Evolutionary conservation across 2,888 invertebrate species (phyloP).

Genomic region (Petrolisthes manimaculis): DNA sequence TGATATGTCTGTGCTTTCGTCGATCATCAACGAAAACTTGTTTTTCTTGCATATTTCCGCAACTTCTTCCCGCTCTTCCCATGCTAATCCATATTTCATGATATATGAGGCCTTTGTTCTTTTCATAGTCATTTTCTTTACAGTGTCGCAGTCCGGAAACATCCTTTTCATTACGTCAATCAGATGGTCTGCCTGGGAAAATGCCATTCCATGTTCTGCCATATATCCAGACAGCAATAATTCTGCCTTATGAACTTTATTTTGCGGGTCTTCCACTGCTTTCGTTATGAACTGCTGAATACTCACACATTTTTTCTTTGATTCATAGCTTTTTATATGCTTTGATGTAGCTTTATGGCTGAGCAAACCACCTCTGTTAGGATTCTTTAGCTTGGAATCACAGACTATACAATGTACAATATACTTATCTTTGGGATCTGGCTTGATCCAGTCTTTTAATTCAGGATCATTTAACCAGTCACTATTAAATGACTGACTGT

Average conservation of each 20-base stretch:
- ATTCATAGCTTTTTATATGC: slow-evolving; percentile 16
- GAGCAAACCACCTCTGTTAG: slow-evolving; percentile 24
- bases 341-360: slow-evolving; percentile 35
- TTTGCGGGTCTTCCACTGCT: too few species aligned
- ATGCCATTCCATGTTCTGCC: too few species aligned
- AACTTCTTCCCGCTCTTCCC: too few species aligned
- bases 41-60: not conserved
- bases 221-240: too few species aligned
- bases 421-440: slow-evolving; percentile 30
- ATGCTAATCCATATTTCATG: too few species aligned
- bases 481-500: too few species aligned
- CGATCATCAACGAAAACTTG: slow-evolving; percentile 21
- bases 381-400: slow-evolving; percentile 32
- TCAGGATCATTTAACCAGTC: slow-evolving; percentile 28
- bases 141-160: too few species aligned
- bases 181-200: too few species aligned
- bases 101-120: too few species aligned
- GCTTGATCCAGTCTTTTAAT: slow-evolving; percentile 30
- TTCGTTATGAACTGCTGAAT: not conserved
- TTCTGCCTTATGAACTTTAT: too few species aligned
- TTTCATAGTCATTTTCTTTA: too few species aligned
- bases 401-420: slow-evolving; percentile 27
- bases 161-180: too few species aligned
- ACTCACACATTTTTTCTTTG: slow-evolving; percentile 12
- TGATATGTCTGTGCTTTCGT: slow-evolving; percentile 39